Base-by-base conservation (phyloP, 2,113 vertebrate species). In the Meriones unguiculatus region DNA sequence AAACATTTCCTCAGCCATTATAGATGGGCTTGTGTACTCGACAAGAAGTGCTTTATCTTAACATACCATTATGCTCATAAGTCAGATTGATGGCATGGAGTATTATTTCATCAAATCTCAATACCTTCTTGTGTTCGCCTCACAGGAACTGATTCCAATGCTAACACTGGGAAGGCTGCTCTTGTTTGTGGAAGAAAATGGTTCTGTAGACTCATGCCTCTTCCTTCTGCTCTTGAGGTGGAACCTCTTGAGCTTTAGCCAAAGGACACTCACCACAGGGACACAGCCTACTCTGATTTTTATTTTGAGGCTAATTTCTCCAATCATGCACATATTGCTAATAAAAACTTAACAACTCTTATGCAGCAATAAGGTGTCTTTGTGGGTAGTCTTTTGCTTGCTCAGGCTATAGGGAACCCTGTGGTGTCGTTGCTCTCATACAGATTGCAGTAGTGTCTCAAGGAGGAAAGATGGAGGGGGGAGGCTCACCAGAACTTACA, bases 21-120 rank as follows among this genome's bases (percentile, higher is more conserved):
- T 89, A 94, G 95, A 96, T 96, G 97, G 92, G 93, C 59, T 95
- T 93, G 77, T 94, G 89, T 93, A 87, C 57, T 93, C 64, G 92
- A 82, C 69, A 72, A 96, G 95, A 97, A 97, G 97, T 96, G 88
- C 94, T 97, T 96, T 94, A 95, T 97, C 95, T 96, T 97, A 95
- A 95, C 90, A 89, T 91, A 94, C 95, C 73, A 82, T 97, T 96
- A 96, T 92, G 72, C 65, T 96, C 92, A 46, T 94, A 92, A 95
- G 81, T 93, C 88, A 90, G 95, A 96, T 95, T 64, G 97, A 89
- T 94, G 97, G 81, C 35, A 70, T 87, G 17, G 85, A 94, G 92
- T 88, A 90, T 92, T 94, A 94, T 95, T 96, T 97, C 95, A 91
- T 94, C 81, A 92, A 65, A 91, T 90, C 93, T 76, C 94, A 72